Percentiles rank a stretch among this genome's conserved stretches.
These are phyloP conservation scores for Myxocyprinus asiaticus DNA, from an alignment of 2,113 vertebrate genomes.

Conservation along the genomic window DNA sequence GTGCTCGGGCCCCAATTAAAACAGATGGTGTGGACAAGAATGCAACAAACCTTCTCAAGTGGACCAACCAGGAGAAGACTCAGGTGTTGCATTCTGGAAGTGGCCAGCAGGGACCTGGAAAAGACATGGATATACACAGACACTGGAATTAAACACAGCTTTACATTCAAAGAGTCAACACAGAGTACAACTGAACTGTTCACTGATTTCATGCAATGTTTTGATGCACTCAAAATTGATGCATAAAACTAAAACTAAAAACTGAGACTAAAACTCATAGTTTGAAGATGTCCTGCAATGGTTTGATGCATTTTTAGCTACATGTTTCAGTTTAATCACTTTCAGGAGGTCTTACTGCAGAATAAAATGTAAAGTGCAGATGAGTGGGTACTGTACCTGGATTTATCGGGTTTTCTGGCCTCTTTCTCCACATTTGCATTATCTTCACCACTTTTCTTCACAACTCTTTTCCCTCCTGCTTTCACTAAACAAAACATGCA, in stretches of 20 bases:
- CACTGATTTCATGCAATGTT: not conserved
- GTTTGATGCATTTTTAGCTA: too few species aligned
- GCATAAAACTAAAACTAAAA: too few species aligned
- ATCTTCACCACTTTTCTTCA: constrained; percentile 82
- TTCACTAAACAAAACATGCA: constrained; percentile 73
- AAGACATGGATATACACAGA: constrained; percentile 37
- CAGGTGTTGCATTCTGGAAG: constrained; percentile 78
- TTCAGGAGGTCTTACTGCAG: too few species aligned
- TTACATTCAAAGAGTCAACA: not conserved
- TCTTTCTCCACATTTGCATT: constrained; percentile 75
- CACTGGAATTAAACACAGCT: not conserved
- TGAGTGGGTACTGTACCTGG: constrained; percentile 76
- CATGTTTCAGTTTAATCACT: too few species aligned
- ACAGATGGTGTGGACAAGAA: not conserved
- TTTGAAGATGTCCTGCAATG: too few species aligned
- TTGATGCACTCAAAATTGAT: not conserved
- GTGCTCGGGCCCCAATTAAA: too few species aligned
- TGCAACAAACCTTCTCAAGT: constrained; percentile 83
- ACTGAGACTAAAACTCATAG: too few species aligned
- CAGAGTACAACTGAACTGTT: not conserved
- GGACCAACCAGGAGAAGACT: constrained; percentile 75
- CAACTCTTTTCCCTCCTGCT: constrained; percentile 86
- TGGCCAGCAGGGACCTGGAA: constrained; percentile 71
- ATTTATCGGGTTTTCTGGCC: constrained; percentile 77
- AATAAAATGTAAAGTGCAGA: too few species aligned